Conservation (phyloP, 2,888 invertebrate genomes). For the Pycnomerus fuliginosus region DNA sequence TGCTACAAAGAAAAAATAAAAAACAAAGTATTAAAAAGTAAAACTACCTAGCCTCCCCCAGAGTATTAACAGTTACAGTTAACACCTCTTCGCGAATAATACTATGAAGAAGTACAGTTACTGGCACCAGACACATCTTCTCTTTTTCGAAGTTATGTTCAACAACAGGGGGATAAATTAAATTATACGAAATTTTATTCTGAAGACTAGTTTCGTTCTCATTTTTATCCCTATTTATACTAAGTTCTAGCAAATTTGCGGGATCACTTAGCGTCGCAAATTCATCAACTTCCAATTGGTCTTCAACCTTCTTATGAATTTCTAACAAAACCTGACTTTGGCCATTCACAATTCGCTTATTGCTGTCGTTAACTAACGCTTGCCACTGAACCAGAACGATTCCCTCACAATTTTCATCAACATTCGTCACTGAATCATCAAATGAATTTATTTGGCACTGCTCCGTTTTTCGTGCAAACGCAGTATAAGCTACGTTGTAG, state of each 20-base stretch:
- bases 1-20: conserved; percentile 12
- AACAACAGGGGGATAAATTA: conserved; percentile 60
- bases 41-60: conserved; percentile 16
- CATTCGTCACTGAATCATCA: conserved; percentile 30
- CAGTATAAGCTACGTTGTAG: conserved; percentile 49
- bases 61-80: conserved; percentile 56
- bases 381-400: conserved; percentile 49
- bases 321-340: conserved; percentile 68
- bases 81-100: conserved; percentile 59
- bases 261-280: conserved; percentile 15
- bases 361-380: conserved; percentile 54
- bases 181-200: conserved; percentile 58
- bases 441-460: conserved; percentile 43
- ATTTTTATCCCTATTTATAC: conserved; percentile 13
- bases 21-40: conserved; percentile 1
- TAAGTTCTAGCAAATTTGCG: conserved; percentile 21
- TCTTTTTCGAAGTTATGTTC: conserved; percentile 63
- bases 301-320: conserved; percentile 44
- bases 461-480: conserved; percentile 54
- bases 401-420: conserved; percentile 40
- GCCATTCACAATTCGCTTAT: conserved; percentile 61
- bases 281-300: conserved; percentile 25
- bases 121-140: conserved; percentile 67
- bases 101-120: conserved; percentile 67
- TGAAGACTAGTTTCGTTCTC: conserved; percentile 16